Base-by-base conservation (phyloP, 2,888 invertebrate genomes). In the Lochmaea crataegi region DNA sequence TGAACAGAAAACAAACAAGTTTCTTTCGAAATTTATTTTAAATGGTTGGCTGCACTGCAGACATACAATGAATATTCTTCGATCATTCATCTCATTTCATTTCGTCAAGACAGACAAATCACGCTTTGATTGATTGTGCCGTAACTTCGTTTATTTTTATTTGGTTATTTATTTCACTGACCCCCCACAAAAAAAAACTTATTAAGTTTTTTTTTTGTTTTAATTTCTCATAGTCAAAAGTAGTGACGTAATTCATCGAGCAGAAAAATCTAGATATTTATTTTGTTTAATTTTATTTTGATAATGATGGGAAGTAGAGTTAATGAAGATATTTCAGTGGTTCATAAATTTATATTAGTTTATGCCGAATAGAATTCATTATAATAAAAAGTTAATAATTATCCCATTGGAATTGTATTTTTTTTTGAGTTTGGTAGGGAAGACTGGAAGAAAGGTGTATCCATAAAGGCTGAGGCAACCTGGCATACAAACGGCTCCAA, bases 71-170 rank as follows among this genome's bases (percentile, higher is more conserved):
- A 71, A 68, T 74, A 71, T 74, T 71, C 60, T 74, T 71, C 60
- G 70, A 75, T 71, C 75, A 75, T 75, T 67, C 75, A 73, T 73
- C 76, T 78, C 79, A 73, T 78, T 78, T 77, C 78, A 75, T 78
- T 78, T 78, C 75, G 73, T 72, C 76, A 71, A 73, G 72, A 74
- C 78, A 76, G 79, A 79, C 80, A 79, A 80, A 80, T 79, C 80
- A 78, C 68, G 76, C 68, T 73, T 77, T 75, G 77, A 79, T 77
- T 79, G 78, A 78, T 79, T 69, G 76, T 77, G 72, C 71, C 67
- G 76, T 77, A 76, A 69, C 65, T 42, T 32, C 45, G 38, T 22
- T 22, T 48, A 57, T 45, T 68, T 60, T 68, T 68, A 45, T 42
- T 42, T 22, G 41, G 58, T 68, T 60, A 45, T 57, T 68, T 68